phyloP scores from a whole-genome alignment of 23 tunicate genomes.

The Halocynthia roretzi region DNA sequence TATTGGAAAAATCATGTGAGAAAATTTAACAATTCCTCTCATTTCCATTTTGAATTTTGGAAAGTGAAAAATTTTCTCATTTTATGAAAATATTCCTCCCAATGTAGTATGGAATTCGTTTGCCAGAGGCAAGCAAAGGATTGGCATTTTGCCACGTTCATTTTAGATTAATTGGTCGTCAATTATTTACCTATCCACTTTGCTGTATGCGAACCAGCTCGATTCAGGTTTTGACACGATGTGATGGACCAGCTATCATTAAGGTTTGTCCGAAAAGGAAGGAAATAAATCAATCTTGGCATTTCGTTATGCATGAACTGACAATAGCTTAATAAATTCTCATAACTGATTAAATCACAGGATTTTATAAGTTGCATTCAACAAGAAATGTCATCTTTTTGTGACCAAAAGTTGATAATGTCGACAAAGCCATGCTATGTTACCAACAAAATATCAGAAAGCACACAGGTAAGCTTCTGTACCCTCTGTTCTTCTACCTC shows the following conservation, averaged over 20 bases:
- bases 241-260: constrained; percentile 29
- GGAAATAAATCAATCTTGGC: too few species aligned
- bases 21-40: constrained; percentile 9
- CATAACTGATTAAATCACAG: constrained; percentile 1
- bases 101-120: constrained; percentile 11
- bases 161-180: constrained; percentile 21
- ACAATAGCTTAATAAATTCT: neutral
- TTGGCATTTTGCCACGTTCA: constrained; percentile 3
- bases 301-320: too few species aligned
- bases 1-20: constrained; percentile 24
- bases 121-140: constrained; percentile 9
- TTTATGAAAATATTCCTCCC: neutral
- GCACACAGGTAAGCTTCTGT: constrained; percentile 2
- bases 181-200: constrained; percentile 27
- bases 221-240: constrained; percentile 15
- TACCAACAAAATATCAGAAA: neutral
- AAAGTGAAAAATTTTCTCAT: neutral
- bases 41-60: neutral
- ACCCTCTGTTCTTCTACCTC: neutral
- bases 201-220: constrained; percentile 15
- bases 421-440: constrained; percentile 25
- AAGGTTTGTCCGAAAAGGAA: constrained; percentile 1
- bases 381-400: neutral
- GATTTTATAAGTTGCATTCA: constrained; percentile 7
- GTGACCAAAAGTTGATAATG: constrained; percentile 6